A percentile compares a stretch with the other conserved stretches of the same genome.
phyloP scores from a whole-genome alignment of 2,797 vertebrate genomes.

The Hypotaenidia okinawae region DNA sequence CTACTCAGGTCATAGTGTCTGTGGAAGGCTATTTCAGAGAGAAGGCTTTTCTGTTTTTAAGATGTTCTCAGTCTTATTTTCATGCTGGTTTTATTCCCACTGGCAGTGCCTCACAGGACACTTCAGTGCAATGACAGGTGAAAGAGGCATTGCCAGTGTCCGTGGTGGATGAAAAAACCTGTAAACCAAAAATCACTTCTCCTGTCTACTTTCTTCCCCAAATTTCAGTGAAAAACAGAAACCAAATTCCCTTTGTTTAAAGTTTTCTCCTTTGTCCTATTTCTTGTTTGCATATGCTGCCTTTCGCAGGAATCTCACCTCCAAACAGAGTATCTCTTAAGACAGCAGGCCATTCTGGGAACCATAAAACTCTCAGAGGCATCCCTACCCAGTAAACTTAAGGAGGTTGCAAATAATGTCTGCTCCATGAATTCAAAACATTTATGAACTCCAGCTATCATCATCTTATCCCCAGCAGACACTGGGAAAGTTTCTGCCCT shows the following conservation, averaged over 20 bases:
- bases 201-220: not conserved
- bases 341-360: not conserved
- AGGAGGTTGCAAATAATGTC: not conserved
- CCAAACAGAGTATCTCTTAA: not conserved
- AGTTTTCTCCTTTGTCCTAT: not conserved
- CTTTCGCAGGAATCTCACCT: not conserved
- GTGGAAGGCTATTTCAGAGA: not conserved
- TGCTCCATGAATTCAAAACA: not conserved
- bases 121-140: not conserved
- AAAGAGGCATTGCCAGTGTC: not conserved
- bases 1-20: not conserved
- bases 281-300: not conserved
- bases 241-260: not conserved
- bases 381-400: not conserved
- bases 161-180: not conserved
- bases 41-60: not conserved
- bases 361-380: not conserved
- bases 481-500: not conserved
- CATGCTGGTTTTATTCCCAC: not conserved
- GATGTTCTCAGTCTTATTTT: not conserved
- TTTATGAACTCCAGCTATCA: not conserved
- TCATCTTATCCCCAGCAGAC: not conserved
- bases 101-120: not conserved
- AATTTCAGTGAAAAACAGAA: not conserved
- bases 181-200: not conserved